Evolutionary conservation across 2,113 vertebrate species (phyloP).

Genomic region (Sphyrna mokarran): DNA sequence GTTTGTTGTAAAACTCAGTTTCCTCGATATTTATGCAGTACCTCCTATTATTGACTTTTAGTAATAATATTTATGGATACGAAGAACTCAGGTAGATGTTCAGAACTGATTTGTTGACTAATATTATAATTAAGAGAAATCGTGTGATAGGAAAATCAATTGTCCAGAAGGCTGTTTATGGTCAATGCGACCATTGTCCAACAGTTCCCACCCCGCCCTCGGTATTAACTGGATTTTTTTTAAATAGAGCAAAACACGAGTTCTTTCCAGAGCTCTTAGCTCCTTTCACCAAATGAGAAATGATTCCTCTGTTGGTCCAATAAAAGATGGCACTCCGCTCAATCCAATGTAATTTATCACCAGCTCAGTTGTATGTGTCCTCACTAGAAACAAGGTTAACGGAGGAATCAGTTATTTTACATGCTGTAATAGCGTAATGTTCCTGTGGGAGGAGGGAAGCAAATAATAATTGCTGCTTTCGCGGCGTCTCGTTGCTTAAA

Average conservation of each 20-base stretch:
- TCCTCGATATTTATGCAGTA: background rate
- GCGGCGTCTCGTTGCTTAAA: background rate
- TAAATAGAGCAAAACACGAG: background rate
- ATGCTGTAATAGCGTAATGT: background rate
- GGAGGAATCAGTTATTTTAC: background rate
- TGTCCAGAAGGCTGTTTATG: background rate
- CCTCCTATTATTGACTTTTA: constrained; percentile 1
- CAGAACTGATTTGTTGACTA: background rate
- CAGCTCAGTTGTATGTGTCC: background rate
- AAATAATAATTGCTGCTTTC: background rate
- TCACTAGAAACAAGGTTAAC: background rate
- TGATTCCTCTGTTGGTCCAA: background rate
- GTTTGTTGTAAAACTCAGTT: background rate
- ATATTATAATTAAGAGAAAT: background rate
- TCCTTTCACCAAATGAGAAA: background rate
- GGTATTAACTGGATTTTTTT: background rate
- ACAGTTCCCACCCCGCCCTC: too few relatives aligned
- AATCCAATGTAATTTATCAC: background rate
- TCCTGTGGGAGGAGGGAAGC: background rate
- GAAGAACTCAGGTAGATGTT: background rate
- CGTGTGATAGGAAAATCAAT: background rate
- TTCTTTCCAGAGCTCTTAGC: background rate
- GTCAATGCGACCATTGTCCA: background rate
- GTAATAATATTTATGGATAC: background rate
- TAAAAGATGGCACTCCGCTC: background rate